A percentile compares a stretch with the other conserved stretches of the same genome.
These are phyloP conservation scores for Pachymerium ferrugineum DNA, from an alignment of 2,888 invertebrate genomes.

Conservation along the genomic window DNA sequence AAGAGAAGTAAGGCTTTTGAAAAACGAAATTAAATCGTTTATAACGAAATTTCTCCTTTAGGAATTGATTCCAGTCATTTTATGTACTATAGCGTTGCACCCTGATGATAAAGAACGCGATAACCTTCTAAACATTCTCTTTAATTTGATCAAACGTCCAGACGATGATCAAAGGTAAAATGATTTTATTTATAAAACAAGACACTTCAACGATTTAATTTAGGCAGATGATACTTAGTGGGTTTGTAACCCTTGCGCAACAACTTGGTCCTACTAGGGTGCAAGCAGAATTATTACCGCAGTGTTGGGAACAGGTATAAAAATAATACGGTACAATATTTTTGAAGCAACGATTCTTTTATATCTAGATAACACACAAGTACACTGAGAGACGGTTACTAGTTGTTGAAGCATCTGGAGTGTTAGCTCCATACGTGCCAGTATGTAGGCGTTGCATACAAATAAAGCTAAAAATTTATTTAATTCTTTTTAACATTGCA, in stretches of 20 bases:
- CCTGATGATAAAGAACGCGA: constrained; percentile 57
- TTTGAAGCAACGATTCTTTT: too few relatives aligned
- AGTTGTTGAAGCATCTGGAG: constrained; percentile 63
- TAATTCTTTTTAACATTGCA: constrained; percentile 42
- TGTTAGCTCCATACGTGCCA: constrained; percentile 60
- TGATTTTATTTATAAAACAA: background rate
- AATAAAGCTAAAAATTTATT: background rate
- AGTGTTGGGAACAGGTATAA: constrained; percentile 61
- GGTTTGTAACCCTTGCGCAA: constrained; percentile 51
- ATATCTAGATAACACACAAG: constrained; percentile 57
- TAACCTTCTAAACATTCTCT: constrained; percentile 59
- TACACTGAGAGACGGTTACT: constrained; percentile 61
- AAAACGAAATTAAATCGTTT: background rate
- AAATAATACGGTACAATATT: too few relatives aligned
- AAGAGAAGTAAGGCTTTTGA: constrained; percentile 53
- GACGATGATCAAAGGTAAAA: constrained; percentile 58
- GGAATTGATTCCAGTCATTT: constrained; percentile 61
- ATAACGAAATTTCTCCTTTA: constrained; percentile 40
- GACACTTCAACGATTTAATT: constrained; percentile 34
- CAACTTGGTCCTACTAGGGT: constrained; percentile 52
- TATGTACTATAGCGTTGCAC: constrained; percentile 59
- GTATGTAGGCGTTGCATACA: constrained; percentile 41
- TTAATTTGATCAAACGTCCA: constrained; percentile 66
- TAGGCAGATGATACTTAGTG: constrained; percentile 48
- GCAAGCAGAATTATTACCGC: constrained; percentile 63